Evolutionary conservation across 1,140 invertebrate species (phyloP), one percentile per base, ranked within the genome.

Genomic region (Lordiphosa collinella): DNA sequence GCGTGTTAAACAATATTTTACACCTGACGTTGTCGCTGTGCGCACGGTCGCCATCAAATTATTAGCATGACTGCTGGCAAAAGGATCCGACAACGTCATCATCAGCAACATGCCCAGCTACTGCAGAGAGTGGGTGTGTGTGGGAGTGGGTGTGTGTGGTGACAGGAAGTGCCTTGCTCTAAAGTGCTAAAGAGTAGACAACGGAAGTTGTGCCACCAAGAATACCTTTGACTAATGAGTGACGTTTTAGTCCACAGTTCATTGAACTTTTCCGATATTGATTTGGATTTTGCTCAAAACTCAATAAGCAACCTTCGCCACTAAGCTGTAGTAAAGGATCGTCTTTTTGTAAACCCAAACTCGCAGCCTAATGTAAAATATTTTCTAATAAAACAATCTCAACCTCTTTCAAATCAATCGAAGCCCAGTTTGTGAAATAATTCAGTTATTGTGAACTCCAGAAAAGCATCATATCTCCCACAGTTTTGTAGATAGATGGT

Each of bases 11-110:
- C 72, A 84, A 69, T 84, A 84, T 84, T 84, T 82, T 84, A 84
- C 78, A 84, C 78, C 72, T 84, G 78, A 84, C 64, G 68, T 73
- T 67, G 66, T 75, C 53, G 66, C 53, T 55, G 47, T 43, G 56
- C 48, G 59, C 62, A 61, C 55, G 61, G 68, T 35, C 74, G 78
- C 62, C 78, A 78, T 73, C 73, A 84, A 78, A 85, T 84, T 84
- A 84, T 84, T 84, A 85, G 79, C 78, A 85, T 84, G 78, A 73
- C 65, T 84, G 79, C 73, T 65, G 69, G 73, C 68, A 38, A 73
- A 84, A 76, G 61, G 60, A 73, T 73, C 57, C 66, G 41, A 46
- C 62, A 60, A 56, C 62, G 48, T 36, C 25, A 34, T 18, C 25
- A 35, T 36, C 31, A 35, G 9, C 16, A 50, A 3, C 35, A 16